Conservation (phyloP, 2,888 invertebrate genomes). For the Callyntrura guangdongensis region DNA sequence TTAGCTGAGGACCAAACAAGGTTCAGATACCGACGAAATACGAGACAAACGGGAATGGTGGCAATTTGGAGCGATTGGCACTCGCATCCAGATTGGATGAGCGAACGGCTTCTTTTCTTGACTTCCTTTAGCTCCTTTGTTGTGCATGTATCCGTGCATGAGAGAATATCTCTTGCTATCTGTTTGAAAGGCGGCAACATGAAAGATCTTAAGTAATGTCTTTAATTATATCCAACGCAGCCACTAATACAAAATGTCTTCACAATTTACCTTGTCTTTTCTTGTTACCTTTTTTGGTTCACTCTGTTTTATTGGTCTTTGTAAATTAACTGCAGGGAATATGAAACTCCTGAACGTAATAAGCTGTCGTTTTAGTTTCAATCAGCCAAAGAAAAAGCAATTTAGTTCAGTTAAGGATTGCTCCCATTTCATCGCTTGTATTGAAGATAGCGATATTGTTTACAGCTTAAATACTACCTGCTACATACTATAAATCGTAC, state of each 20-base stretch:
- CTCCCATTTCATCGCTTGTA: no score
- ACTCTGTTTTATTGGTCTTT: not conserved
- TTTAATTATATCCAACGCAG: constrained; percentile 74
- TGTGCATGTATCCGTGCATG: not conserved
- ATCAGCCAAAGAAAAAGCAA: no score
- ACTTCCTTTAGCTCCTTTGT: no score
- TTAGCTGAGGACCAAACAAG: no score
- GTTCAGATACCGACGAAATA: not conserved
- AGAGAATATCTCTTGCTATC: constrained; percentile 1
- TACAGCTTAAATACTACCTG: no score
- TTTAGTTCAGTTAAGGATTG: no score
- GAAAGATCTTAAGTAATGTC: constrained; percentile 68
- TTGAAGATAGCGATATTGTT: no score
- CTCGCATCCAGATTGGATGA: not conserved
- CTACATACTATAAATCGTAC: no score
- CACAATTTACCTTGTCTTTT: constrained; percentile 57
- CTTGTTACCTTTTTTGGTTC: not conserved
- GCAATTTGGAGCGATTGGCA: no score
- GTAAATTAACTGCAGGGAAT: no score
- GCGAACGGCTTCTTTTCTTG: not conserved
- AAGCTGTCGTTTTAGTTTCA: no score
- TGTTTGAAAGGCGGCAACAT: constrained; percentile 5
- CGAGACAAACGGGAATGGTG: not conserved
- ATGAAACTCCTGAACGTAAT: no score
- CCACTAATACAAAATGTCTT: constrained; percentile 68